Evolutionary conservation across 2,113 vertebrate species (phyloP).

Genomic region (Ariopsis seemanni): DNA sequence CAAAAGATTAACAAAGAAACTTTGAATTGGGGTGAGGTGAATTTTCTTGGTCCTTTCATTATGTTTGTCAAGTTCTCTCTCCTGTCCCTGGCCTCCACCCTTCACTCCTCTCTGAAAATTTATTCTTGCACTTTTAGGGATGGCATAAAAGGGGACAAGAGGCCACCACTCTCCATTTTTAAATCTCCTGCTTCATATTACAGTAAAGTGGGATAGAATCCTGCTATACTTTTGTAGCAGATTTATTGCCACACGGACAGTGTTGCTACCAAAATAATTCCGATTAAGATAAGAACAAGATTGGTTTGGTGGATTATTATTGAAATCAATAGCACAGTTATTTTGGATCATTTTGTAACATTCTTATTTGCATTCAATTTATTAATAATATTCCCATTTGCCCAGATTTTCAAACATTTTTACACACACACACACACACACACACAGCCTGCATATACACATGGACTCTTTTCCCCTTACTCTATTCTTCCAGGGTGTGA

Average conservation of each 20-base stretch:
- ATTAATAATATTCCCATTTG: slow-evolving; percentile 27
- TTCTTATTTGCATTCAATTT: slow-evolving; percentile 28
- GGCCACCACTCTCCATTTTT: slow-evolving; percentile 9
- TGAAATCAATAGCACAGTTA: slow-evolving; percentile 64
- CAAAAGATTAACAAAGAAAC: slow-evolving; percentile 71
- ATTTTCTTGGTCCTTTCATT: slow-evolving; percentile 67
- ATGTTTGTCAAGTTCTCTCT: slow-evolving; percentile 69
- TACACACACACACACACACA: slow-evolving; percentile 31
- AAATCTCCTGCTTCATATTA: neutral
- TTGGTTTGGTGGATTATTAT: slow-evolving; percentile 16
- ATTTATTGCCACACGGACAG: slow-evolving; percentile 65
- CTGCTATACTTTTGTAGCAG: neutral
- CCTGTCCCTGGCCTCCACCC: slow-evolving; percentile 34
- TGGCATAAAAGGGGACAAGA: slow-evolving; percentile 35
- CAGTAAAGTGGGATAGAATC: slow-evolving; percentile 48
- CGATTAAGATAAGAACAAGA: neutral
- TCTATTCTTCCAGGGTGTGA: slow-evolving; percentile 73
- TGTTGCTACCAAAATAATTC: slow-evolving; percentile 10
- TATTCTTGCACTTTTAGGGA: slow-evolving; percentile 51
- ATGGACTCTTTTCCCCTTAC: slow-evolving; percentile 35
- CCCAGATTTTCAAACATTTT: slow-evolving; percentile 44
- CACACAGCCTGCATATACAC: slow-evolving; percentile 5
- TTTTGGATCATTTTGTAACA: slow-evolving; percentile 62
- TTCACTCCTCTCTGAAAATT: slow-evolving; percentile 54
- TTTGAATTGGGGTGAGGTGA: slow-evolving; percentile 58